Base-by-base conservation (phyloP, 2,888 invertebrate species). In the Amblyjoppa proteus region DNA sequence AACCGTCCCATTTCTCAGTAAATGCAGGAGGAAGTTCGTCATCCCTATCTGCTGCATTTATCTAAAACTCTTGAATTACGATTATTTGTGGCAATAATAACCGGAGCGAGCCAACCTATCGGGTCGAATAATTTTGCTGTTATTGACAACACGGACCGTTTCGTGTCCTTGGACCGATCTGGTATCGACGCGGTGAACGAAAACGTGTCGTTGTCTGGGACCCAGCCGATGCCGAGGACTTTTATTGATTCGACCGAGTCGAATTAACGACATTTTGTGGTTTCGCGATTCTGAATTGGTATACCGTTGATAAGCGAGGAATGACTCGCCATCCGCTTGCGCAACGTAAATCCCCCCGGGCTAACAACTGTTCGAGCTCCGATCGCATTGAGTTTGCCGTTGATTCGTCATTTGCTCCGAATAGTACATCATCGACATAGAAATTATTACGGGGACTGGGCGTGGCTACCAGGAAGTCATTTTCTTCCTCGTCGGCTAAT, bases 401-500 rank as follows among this genome's bases (percentile, higher is more conserved):
- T 11, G 13, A 1, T 7, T 34, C 25, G n/a, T 81, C 69, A 13
- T 81, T 74, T 16, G 81, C 78, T 31, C 84, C 81, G 7, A 79
- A 75, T 3, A 79, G 34, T 3, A 75, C 71, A 38, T 86, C 79
- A 13, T 84, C 79, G 3, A 91, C 88, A 38, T 91, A 91, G 34
- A 89, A 86, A 41, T 90, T 86, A 3, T 82, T 45, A 1, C 45
- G 16, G 9, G 90, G 11, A 7, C 71, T 85, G n/a, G 69, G 7
- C 0, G 88, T 74, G 16, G 89, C 89, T 2, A 28, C 2, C 0
- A 90, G 89, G 7, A 45, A 58, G 3, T 64, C 0, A 2, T 31
- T 41, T 74, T 28, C 61, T 45, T 74, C 61, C 7, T 16, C 34
- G 6, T 70, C 64, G 9, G 89, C 89, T 2, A 91, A 64, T 56